Evolutionary conservation across 2,113 vertebrate genomes (phyloP).

Genomic region (Tragelaphus scriptus): DNA sequence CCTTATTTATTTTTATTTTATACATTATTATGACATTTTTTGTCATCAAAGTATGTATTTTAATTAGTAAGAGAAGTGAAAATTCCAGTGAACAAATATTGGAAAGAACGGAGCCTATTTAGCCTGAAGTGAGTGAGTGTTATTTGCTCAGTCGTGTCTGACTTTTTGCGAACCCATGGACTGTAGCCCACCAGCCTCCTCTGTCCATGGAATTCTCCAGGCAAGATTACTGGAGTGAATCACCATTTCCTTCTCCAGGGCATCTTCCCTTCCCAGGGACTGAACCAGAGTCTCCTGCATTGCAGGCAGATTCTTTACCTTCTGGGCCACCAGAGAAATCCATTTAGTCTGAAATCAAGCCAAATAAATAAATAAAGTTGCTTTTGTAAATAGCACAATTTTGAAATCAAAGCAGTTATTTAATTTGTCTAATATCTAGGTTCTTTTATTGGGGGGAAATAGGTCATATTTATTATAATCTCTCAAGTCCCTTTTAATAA

Average conservation of each 20-base stretch:
- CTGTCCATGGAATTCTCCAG: neutral
- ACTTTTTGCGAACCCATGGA: neutral
- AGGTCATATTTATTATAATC: neutral
- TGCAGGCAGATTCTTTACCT: neutral
- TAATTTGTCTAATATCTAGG: neutral
- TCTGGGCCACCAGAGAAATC: neutral
- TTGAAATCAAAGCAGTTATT: neutral
- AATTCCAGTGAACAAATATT: neutral
- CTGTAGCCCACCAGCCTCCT: neutral
- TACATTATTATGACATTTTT: neutral
- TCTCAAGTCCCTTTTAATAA: neutral
- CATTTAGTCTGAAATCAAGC: neutral
- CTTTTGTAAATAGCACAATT: neutral
- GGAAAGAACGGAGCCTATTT: neutral
- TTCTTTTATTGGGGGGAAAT: neutral
- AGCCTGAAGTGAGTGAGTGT: neutral
- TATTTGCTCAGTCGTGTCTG: neutral
- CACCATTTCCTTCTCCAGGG: neutral
- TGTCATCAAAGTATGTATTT: neutral
- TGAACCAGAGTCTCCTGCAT: neutral
- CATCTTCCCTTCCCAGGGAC: neutral
- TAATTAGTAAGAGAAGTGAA: neutral
- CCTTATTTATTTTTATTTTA: neutral
- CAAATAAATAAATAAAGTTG: neutral
- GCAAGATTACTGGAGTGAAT: neutral